phyloP scores from a whole-genome alignment of 2,888 invertebrate species.

The Ophion ellenae region DNA sequence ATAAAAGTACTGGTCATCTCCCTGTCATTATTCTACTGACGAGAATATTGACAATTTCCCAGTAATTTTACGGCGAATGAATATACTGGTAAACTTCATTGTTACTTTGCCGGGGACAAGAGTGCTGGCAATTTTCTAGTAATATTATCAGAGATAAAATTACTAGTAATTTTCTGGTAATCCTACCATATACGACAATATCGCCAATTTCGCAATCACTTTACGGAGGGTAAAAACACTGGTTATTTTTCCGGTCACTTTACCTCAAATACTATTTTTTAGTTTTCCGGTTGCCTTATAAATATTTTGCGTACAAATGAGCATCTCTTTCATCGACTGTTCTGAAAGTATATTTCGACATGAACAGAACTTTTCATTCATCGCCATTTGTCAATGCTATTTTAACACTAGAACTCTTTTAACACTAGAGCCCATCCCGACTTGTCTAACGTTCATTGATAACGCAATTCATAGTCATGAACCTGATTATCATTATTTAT shows the following conservation, averaged over 20 bases:
- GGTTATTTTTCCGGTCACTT: neutral
- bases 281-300: too few species aligned
- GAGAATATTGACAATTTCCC: neutral
- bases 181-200: neutral
- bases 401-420: too few species aligned
- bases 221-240: neutral
- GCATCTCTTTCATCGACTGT: neutral
- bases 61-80: neutral
- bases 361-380: slow-evolving; percentile 26
- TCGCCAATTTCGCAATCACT: neutral
- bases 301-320: too few species aligned
- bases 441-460: too few species aligned
- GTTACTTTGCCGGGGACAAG: neutral
- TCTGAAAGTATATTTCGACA: slow-evolving; percentile 30
- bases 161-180: neutral
- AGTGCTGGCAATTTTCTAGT: neutral
- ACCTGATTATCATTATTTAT: too few species aligned
- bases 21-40: neutral
- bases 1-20: neutral
- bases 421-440: too few species aligned
- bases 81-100: neutral
- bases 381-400: neutral
- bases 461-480: too few species aligned
- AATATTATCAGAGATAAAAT: neutral
- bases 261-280: too few species aligned